Base-by-base conservation (phyloP, 2,113 vertebrate species). In the Hypanus sabinus region DNA sequence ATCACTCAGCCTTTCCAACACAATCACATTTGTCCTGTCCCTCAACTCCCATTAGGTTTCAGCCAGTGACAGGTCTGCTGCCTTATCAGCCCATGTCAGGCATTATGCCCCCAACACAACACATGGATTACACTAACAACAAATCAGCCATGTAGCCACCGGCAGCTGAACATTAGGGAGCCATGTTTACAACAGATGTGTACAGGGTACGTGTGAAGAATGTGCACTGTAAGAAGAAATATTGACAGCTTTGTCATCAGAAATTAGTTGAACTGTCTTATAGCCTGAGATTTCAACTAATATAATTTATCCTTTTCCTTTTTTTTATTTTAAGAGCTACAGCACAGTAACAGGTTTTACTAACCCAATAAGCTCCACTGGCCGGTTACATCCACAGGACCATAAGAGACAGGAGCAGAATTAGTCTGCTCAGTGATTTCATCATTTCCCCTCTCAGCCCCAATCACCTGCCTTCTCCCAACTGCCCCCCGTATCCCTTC, bases 41-140 rank as follows among this genome's bases (percentile, higher is more conserved):
- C 75, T 95, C 24, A 8, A 93, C 38, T 93, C 68, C 70, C 91
- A 75, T 93, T 93, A 75, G 91, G 91, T 95, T 95, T 73, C 24
- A 95, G 94, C 95, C 95, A 92, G 81, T 5, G 9, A 38, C 24
- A 90, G n/a, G 87, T 95, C 94, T 46, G 22, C 95, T 95, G 96
- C 95, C 96, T 96, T 94, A 95, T 94, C 94, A 95, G 95, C 95
- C 94, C 22, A 94, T 95, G 95, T 96, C 96, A 96, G 96, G 94
- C 95, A 95, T 95, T 95, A 94, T 55, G 95, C 95, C 95, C 94
- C 76, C 97, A 96, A 96, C 96, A 97, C 95, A 97, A 96, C 96
- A 97, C 96, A 97, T 97, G 96, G 96, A 96, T 97, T 96, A 96
- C 95, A 96, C 96, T 98, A 97, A 97, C 96, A 98, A 97, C 97